Base-by-base conservation (phyloP, 2,888 invertebrate species). In the Sesia bembeciformis region DNA sequence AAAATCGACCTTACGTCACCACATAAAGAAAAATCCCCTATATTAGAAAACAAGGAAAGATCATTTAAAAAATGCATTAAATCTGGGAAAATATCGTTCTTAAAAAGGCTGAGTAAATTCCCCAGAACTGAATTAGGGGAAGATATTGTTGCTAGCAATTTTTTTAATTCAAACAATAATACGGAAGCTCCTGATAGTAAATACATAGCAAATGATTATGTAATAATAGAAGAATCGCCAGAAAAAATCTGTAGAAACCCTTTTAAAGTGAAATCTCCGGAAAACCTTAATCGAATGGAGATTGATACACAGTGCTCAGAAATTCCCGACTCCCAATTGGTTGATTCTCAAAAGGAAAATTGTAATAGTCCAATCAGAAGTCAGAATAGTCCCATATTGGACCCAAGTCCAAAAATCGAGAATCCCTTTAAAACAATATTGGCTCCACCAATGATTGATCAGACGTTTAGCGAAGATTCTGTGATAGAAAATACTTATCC, bases 111-210 rank as follows among this genome's bases (percentile, higher is more conserved):
- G 3, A 92, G 91, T 62, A 83, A 81, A 60, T 92, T 92, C 58
- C 86, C 89, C 54, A 74, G 87, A 62, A 91, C 91, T 0, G 64
- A 84, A 1, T 59, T 88, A 54, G 80, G 79, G 54, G 70, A 76
- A 53, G 77, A 83, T 66, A 73, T 91, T n/a, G 89, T 93, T 3
- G 90, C 91, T 64, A 93, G 93, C 64, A 90, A 91, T 55, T 93
- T 92, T 70, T 93, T 93, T 64, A 72, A 71, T 56, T 56, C 71
- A 0, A 72, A 73, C 52, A 39, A 7, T 40, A 40, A 39, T 3
- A 46, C 3, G 7, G 3, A n/a, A 46, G 23, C 5, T 46, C 4
- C 46, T 23, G 23, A 23, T 23, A 23, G 23, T 23, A 23, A 23
- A 23, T 23, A 23, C 23, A 23, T 23, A 23, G 23, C 23, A 23